Evolutionary conservation across 64 coral and sea anemone genomes (phyloP).

Genomic region (Dendronephthya gigantea): DNA sequence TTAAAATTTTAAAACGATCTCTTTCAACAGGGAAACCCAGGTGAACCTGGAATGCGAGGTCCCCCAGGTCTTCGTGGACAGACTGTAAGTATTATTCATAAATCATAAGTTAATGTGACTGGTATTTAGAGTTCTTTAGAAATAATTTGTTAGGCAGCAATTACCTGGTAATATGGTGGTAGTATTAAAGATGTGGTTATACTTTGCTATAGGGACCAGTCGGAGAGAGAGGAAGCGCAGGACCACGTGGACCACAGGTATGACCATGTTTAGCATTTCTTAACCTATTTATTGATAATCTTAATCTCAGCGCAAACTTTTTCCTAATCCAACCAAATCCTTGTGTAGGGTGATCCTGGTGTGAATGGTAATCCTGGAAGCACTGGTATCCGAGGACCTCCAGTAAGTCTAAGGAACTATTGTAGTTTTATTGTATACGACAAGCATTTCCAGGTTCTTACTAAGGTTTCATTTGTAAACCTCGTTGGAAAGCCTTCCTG

Average conservation of each 20-base stretch:
- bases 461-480: neutral
- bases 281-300: too few species aligned
- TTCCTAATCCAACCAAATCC: too few species aligned
- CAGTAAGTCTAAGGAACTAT: neutral
- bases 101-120: neutral
- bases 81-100: neutral
- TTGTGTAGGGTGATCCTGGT: constrained; percentile 2
- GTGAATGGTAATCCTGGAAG: constrained; percentile 15
- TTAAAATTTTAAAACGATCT: neutral
- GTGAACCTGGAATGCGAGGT: neutral
- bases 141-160: too few species aligned
- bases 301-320: too few species aligned
- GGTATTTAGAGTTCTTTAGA: too few species aligned
- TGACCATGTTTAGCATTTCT: too few species aligned
- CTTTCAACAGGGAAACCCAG: neutral
- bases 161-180: neutral
- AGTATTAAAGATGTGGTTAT: neutral
- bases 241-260: constrained; percentile 7
- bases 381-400: neutral
- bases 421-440: too few species aligned
- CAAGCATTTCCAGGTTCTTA: neutral
- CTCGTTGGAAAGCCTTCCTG: too few species aligned
- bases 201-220: neutral
- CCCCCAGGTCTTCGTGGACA: neutral
- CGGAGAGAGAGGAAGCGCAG: neutral